Evolutionary conservation across 2,113 vertebrate genomes (phyloP).

Genomic region (Eptesicus fuscus): DNA sequence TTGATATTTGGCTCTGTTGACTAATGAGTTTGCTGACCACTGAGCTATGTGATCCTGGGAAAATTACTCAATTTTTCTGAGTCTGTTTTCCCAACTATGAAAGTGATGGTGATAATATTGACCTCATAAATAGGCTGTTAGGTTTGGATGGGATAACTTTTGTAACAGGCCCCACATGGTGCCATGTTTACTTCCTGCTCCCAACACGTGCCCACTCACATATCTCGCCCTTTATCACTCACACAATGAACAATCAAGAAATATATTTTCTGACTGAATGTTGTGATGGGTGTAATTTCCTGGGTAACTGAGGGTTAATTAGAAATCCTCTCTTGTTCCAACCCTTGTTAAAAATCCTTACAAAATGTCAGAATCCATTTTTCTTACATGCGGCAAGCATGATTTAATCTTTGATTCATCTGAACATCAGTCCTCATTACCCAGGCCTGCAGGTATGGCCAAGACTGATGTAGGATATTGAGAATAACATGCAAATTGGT

Average conservation of each 20-base stretch:
- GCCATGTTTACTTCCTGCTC: not conserved
- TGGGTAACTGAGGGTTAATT: constrained; percentile 65
- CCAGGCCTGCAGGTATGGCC: not conserved
- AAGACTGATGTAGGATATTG: not conserved
- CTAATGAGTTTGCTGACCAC: no score
- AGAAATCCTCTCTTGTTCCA: constrained; percentile 55
- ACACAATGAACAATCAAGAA: not conserved
- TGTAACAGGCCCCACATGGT: not conserved
- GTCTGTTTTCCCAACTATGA: not conserved
- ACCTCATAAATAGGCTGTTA: not conserved
- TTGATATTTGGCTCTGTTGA: no score
- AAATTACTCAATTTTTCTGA: not conserved
- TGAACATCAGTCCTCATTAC: constrained; percentile 49
- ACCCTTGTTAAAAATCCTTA: constrained; percentile 59
- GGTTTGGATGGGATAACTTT: not conserved
- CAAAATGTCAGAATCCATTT: constrained; percentile 63
- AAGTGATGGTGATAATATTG: not conserved
- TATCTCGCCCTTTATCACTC: not conserved
- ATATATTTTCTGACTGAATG: constrained; percentile 38
- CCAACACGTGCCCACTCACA: not conserved
- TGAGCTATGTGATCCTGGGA: not conserved
- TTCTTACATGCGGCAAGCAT: not conserved
- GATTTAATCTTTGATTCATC: constrained; percentile 59
- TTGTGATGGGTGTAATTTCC: constrained; percentile 38
- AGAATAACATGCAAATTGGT: constrained; percentile 21